Base-by-base conservation (phyloP, 2,113 vertebrate genomes). In the Oreochromis aureus region DNA sequence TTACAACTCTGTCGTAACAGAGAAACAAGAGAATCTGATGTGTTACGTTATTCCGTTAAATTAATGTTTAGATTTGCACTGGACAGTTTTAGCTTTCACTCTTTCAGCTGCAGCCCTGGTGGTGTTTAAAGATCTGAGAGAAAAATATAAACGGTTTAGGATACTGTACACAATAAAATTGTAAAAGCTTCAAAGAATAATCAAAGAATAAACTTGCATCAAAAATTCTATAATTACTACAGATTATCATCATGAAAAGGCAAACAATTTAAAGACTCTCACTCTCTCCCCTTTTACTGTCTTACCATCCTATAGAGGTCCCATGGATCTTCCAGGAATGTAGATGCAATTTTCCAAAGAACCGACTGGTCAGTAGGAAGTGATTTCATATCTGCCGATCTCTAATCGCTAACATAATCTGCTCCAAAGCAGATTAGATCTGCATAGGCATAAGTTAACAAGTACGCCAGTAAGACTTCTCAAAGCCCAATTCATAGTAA, bases 351-450 rank as follows among this genome's bases (percentile, higher is more conserved):
- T 46, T 73, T 46, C 39, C 41, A 46, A 73, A 24, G 13, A 73
- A 27, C n/a, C 1, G 5, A 24, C 8, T 18, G 69, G 69, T 27
- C 39, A 73, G 39, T 6, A 73, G 22, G 39, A 27, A 46, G 66
- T 46, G 22, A 73, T 46, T 46, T 73, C 39, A 46, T 73, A 27
- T 24, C 66, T 71, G n/a, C 13, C 0, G 2, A 71, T 0, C 39
- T 44, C 39, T 44, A 27, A 71, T 71, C 2, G 7, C 13, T 44
- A 73, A 73, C 0, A 27, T 27, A 27, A 73, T 13, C 69, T 46
- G 39, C 39, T 46, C 22, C 13, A 24, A 39, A 10, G 39, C 5
- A 71, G 12, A 12, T 71, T 44, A 44, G 2, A 71, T 0, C n/a
- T 71, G 12, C 39, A 44, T 5, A 39, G 0, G 8, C 66, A 27